Evolutionary conservation across 2,797 vertebrate genomes (phyloP), one percentile per base, ranked within the genome.

Genomic region (Sphenodon punctatus): DNA sequence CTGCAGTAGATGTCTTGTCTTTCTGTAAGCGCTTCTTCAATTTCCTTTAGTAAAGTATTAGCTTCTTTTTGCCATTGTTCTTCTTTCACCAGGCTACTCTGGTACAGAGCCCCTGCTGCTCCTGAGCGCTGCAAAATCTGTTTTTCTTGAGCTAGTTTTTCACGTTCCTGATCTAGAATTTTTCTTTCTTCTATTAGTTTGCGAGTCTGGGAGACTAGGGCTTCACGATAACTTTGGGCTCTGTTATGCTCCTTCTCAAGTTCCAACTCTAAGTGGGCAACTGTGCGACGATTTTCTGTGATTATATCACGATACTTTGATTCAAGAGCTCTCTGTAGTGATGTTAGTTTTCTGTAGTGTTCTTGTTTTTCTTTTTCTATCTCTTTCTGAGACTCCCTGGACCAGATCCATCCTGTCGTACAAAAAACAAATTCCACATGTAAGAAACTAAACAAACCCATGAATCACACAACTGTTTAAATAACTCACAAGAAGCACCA

Each of bases 361-460:
- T 96, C 95, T 25, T 91, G 90, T 92, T 95, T 98, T 71, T 96
- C 96, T 74, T 92, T 95, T 67, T 96, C 95, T 91, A 99, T 97
- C 92, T 99, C 97, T 90, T 95, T 97, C 75, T 98, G 96, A 55
- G 97, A 98, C 86, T 99, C 98, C 80, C 96, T 97, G 71, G 97
- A 97, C 99, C 99, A 99, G 92, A 99, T 99, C 98, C 98, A 99
- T 72, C 98, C 99, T 99, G 85, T 66, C 36, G 67, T 1, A 51
- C 23, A 86, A 1, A 76, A 88, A 78, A 4, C 11, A 86, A 46
- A 85, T 39, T 71, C 82, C n/a, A 80, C 59, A 49, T 20, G 16
- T 8, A 3, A 78, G 49, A 27, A 9, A 23, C 1, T 8, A 6
- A 71, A 59, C 9, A 85, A 30, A 20, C 8, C 10, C 20, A 4